Evolutionary conservation across 2,888 invertebrate species (phyloP).

Genomic region (Kuschelorhynchus macadamiae): DNA sequence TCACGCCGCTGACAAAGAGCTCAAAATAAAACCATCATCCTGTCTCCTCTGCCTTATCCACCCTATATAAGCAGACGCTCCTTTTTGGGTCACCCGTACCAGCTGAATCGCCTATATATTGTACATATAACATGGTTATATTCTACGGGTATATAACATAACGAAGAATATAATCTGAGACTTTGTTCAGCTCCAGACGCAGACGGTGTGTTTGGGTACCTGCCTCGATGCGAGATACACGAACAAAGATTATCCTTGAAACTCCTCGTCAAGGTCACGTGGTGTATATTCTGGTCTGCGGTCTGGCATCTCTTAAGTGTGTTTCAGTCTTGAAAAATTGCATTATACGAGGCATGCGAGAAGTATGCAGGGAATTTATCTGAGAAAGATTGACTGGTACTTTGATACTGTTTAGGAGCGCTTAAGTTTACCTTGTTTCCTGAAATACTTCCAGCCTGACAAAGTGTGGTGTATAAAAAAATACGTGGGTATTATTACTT

Average conservation of each 20-base stretch:
- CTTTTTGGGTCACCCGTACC: constrained; percentile 34
- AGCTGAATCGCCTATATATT: constrained; percentile 34
- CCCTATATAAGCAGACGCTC: constrained; percentile 8
- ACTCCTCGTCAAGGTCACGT: constrained; percentile 37
- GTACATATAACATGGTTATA: not conserved
- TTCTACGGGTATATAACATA: not conserved
- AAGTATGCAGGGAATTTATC: not conserved
- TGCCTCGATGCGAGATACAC: constrained; percentile 42
- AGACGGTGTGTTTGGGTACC: constrained; percentile 47
- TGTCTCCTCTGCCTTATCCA: not conserved
- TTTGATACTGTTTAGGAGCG: too few relatives aligned
- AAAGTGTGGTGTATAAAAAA: too few relatives aligned
- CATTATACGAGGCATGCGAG: constrained; percentile 27
- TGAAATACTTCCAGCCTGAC: too few relatives aligned
- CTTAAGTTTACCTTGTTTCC: too few relatives aligned
- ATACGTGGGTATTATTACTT: too few relatives aligned
- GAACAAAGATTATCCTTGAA: constrained; percentile 51
- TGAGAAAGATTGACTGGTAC: not conserved
- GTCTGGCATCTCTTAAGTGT: constrained; percentile 26
- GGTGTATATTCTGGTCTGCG: constrained; percentile 41
- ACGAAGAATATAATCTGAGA: constrained; percentile 13
- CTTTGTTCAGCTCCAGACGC: constrained; percentile 28
- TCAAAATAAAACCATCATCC: too few relatives aligned
- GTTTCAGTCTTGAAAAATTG: constrained; percentile 37
- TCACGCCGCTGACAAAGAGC: too few relatives aligned